phyloP scores from a whole-genome alignment of 2,113 vertebrate genomes.

The Mormyrus iriodes region DNA sequence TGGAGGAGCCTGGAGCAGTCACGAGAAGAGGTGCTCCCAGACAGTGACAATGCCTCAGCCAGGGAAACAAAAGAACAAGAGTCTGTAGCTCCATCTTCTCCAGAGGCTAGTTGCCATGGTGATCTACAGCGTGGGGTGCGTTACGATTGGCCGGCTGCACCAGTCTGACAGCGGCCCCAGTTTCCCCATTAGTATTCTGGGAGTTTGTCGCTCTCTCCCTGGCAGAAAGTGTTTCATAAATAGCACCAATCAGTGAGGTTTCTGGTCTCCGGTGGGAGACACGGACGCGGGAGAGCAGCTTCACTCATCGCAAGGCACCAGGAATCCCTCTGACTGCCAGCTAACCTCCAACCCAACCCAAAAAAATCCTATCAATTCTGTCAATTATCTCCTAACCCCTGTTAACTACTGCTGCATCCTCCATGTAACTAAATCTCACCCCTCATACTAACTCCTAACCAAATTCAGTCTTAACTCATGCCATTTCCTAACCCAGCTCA shows the following conservation, averaged over 20 bases:
- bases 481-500: not conserved
- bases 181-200: constrained; percentile 44
- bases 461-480: not conserved
- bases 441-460: not conserved
- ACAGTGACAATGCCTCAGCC: not conserved
- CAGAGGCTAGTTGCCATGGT: constrained; percentile 47
- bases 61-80: constrained; percentile 17
- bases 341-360: not conserved
- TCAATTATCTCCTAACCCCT: not conserved
- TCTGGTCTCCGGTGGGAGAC: constrained; percentile 15
- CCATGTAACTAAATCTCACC: not conserved
- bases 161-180: constrained; percentile 26
- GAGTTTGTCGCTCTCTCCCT: constrained; percentile 34
- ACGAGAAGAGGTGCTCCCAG: not conserved
- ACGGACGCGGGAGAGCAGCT: not conserved
- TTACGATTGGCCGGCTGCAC: constrained; percentile 25
- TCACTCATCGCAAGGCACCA: not conserved
- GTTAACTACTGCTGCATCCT: not conserved
- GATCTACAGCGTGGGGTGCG: constrained; percentile 35
- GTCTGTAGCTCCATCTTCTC: constrained; percentile 44
- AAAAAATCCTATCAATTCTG: not conserved
- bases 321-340: not conserved
- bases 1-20: not conserved
- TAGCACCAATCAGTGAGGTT: constrained; percentile 30
- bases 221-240: constrained; percentile 33